Evolutionary conservation across 2,113 vertebrate genomes (phyloP).

Genomic region (Delphinapterus leucas): DNA sequence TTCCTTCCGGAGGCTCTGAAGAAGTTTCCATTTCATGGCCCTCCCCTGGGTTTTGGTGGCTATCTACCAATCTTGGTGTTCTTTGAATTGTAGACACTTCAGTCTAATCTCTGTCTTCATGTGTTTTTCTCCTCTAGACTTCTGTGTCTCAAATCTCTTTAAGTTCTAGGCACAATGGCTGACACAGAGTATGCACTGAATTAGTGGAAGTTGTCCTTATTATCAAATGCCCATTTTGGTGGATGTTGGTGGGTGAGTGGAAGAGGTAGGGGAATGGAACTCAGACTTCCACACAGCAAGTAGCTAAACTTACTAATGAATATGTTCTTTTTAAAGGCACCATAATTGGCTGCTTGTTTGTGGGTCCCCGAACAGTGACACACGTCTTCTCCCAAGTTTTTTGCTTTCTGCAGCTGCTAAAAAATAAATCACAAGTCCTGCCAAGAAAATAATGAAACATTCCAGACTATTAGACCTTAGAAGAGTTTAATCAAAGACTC

Average conservation of each 20-base stretch:
- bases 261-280: neutral
- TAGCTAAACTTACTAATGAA: neutral
- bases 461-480: constrained; percentile 73
- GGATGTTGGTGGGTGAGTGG: neutral
- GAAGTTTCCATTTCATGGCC: neutral
- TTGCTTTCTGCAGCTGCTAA: constrained; percentile 43
- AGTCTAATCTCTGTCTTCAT: neutral
- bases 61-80: neutral
- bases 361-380: neutral
- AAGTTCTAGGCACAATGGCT: neutral
- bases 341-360: neutral
- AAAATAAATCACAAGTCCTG: constrained; percentile 37
- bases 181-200: neutral
- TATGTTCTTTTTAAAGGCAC: neutral
- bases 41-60: neutral
- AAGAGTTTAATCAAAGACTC: constrained; percentile 77
- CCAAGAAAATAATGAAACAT: constrained; percentile 77
- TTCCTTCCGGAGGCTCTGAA: neutral
- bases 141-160: neutral
- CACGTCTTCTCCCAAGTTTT: neutral
- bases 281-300: neutral
- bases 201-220: neutral
- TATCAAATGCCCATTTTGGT: neutral
- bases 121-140: too few species aligned
- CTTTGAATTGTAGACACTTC: neutral